Evolutionary conservation across 2,797 vertebrate genomes (phyloP), one percentile per base, ranked within the genome.

Genomic region (Bovichtus variegatus): DNA sequence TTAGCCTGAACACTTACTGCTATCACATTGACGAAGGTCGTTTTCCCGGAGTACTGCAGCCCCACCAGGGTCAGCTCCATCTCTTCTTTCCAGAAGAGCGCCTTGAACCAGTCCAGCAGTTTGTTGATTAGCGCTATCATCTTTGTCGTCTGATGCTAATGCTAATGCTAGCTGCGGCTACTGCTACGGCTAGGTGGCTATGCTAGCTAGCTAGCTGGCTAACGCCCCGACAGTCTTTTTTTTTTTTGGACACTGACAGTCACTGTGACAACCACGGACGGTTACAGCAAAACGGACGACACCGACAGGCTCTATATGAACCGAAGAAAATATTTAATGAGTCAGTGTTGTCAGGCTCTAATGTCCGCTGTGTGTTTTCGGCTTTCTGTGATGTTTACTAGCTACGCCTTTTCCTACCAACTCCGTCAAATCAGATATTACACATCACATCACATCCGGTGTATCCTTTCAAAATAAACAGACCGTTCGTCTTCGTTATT

Each of bases 11-110:
- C 7, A 61, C 96, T 96, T 89, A 98, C 97, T 96, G 97, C 97
- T 89, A 99, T 99, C 89, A 98, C 97, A 89, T 98, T 99, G 90
- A 99, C 97, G 92, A 99, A 98, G 89, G 97, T 99, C 72, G 97
- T 99, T 87, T 97, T 97, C 58, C 96, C 97, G 10, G 97, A 97
- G 87, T 97, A 97, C 90, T 97, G 97, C 82, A 97, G 91, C 77
- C 96, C 97, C 79, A 97, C 97, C 70, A 97, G 92, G 51, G 96
- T 97, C 78, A 97, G 93, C 93, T 97, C 97, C 96, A 97, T 97
- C 95, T 97, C 97, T 89, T 97, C 97, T 88, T 97, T 97, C 97
- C 96, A 97, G 91, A 97, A 97, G 2, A 97, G 95, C 70, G 96
- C 95, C 89, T 96, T 96, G 90, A 97, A 96, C 97, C 97, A 97